These are phyloP conservation scores for Rambutsinella grinnellia DNA, from an alignment of 2,888 invertebrate species.

Conservation along the genomic window DNA sequence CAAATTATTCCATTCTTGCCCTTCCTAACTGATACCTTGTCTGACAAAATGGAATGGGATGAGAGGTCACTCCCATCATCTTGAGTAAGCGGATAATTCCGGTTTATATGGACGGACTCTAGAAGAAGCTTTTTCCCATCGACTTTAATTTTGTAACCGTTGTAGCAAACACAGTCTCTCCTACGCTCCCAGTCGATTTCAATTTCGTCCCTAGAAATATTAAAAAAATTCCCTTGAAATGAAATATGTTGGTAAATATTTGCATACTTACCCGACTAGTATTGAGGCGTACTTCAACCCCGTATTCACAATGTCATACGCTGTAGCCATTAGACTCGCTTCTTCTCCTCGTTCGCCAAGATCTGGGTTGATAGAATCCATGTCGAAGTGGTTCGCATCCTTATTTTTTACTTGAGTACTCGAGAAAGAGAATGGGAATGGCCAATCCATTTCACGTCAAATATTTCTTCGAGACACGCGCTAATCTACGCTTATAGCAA, in stretches of 20 bases:
- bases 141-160: slow-evolving; percentile 46
- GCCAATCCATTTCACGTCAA: too few relatives aligned
- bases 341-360: too few relatives aligned
- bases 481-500: too few relatives aligned
- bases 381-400: too few relatives aligned
- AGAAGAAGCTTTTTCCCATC: slow-evolving; percentile 42
- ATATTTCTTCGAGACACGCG: too few relatives aligned
- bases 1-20: neutral
- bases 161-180: slow-evolving; percentile 47
- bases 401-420: too few relatives aligned
- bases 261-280: slow-evolving; percentile 34
- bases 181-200: slow-evolving; percentile 47
- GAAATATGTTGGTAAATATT: slow-evolving; percentile 4
- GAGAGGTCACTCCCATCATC: slow-evolving; percentile 1
- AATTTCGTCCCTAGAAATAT: slow-evolving; percentile 32
- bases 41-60: neutral
- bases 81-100: slow-evolving; percentile 24
- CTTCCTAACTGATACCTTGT: slow-evolving; percentile 12
- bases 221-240: neutral
- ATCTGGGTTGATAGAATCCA: too few relatives aligned
- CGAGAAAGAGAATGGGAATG: too few relatives aligned
- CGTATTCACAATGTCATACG: slow-evolving; percentile 27
- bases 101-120: slow-evolving; percentile 51
- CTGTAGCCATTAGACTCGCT: slow-evolving; percentile 12
- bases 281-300: slow-evolving; percentile 34